Conservation (phyloP, 2,888 invertebrate genomes). For the Melanargia galathea region DNA sequence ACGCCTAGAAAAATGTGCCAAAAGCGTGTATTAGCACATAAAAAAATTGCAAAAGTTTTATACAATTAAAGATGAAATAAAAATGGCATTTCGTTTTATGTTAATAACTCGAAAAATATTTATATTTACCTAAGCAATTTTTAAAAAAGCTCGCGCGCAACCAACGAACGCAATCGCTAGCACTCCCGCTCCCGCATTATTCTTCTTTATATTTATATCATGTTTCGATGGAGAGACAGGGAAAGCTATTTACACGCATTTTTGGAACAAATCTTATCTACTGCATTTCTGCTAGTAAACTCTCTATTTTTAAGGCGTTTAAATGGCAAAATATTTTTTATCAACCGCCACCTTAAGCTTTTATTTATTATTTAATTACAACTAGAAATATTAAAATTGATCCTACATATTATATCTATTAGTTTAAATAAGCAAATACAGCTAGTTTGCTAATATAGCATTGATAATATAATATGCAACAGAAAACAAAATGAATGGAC, state of each 20-base stretch:
- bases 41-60: too few species aligned
- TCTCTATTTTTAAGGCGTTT: neutral
- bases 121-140: too few species aligned
- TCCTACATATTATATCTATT: neutral
- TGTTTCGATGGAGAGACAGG: too few species aligned
- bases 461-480: neutral
- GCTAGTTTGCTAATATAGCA: neutral
- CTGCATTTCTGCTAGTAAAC: neutral
- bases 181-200: too few species aligned
- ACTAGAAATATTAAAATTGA: neutral
- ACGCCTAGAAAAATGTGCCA: too few species aligned
- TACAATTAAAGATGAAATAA: too few species aligned
- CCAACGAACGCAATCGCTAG: too few species aligned
- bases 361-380: neutral
- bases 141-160: too few species aligned
- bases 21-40: too few species aligned
- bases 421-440: neutral
- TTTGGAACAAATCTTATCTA: neutral
- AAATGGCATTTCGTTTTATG: too few species aligned
- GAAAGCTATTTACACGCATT: neutral
- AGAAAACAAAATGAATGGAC: neutral
- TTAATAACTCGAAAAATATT: too few species aligned
- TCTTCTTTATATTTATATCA: too few species aligned
- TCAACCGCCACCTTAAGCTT: constrained; percentile 4
- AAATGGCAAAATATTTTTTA: neutral